Evolutionary conservation across 2,797 vertebrate species (phyloP).

Genomic region (Neosilurus hyrtlii): DNA sequence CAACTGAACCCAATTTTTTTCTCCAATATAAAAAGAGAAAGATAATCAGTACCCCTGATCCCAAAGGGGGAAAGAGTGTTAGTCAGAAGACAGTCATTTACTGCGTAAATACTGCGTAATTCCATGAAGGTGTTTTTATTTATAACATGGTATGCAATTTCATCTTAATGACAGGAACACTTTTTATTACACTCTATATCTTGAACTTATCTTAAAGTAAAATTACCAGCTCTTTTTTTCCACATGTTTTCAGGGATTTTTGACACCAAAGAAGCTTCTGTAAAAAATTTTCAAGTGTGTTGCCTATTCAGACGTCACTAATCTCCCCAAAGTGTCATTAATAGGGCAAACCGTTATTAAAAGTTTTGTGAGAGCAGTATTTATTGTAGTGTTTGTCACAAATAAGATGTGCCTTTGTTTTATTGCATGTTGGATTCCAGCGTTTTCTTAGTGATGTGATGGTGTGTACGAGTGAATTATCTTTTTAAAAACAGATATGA

Average conservation of each 20-base stretch:
- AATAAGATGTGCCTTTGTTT: conserved; percentile 14
- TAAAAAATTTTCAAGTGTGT: conserved; percentile 30
- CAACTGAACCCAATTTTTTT: background rate
- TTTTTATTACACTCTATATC: background rate
- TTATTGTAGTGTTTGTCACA: conserved; percentile 13
- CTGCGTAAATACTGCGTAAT: conserved; percentile 29
- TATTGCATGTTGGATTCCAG: conserved; percentile 16
- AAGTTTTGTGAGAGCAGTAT: background rate
- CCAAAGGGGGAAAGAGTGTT: conserved; percentile 23
- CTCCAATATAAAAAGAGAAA: background rate
- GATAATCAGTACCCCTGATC: conserved; percentile 9
- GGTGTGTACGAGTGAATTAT: conserved; percentile 13
- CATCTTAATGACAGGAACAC: background rate
- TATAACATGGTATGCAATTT: conserved; percentile 50
- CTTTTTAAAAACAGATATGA: conserved; percentile 29
- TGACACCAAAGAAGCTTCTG: conserved; percentile 59
- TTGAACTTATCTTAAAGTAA: conserved; percentile 13
- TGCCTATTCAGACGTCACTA: conserved; percentile 40
- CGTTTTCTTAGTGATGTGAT: conserved; percentile 9
- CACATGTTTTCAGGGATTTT: conserved; percentile 57
- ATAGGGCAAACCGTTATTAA: background rate
- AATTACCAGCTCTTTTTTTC: conserved; percentile 17
- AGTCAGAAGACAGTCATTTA: conserved; percentile 27
- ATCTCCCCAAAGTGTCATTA: conserved; percentile 25
- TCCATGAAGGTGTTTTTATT: conserved; percentile 29